These are phyloP conservation scores for Holotrichia oblita DNA, from an alignment of 1,140 invertebrate genomes.

Conservation along the genomic window DNA sequence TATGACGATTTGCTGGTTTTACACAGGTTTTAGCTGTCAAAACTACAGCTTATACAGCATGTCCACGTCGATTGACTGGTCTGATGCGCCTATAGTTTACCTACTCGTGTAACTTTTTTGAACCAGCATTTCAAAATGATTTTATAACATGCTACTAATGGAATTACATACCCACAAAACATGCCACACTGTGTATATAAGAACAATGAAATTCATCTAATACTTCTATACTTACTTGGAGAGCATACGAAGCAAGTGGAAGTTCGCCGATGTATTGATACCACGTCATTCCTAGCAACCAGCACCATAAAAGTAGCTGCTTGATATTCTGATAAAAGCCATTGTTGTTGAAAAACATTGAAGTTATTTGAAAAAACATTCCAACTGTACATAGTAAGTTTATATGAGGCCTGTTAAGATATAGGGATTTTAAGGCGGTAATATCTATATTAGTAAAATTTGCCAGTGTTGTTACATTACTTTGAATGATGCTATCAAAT, in stretches of 20 bases:
- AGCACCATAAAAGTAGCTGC: background rate
- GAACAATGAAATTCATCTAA: too few relatives aligned
- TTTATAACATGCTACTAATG: too few relatives aligned
- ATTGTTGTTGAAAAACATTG: background rate
- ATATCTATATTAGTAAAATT: background rate
- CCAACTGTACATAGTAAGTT: background rate
- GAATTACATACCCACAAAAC: too few relatives aligned
- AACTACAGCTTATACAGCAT: too few relatives aligned
- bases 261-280: background rate
- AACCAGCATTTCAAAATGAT: too few relatives aligned
- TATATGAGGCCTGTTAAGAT: background rate
- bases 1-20: too few relatives aligned
- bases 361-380: conserved; percentile 5
- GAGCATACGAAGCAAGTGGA: background rate
- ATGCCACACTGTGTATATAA: too few relatives aligned
- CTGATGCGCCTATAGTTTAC: too few relatives aligned
- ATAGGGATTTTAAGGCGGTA: background rate
- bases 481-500: background rate
- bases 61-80: too few relatives aligned
- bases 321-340: background rate
- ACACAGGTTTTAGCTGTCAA: too few relatives aligned
- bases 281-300: background rate
- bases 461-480: background rate
- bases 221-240: conserved; percentile 22
- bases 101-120: too few relatives aligned